Base-by-base conservation (phyloP, 64 coral and sea anemone species). In the Acropora tenuis region DNA sequence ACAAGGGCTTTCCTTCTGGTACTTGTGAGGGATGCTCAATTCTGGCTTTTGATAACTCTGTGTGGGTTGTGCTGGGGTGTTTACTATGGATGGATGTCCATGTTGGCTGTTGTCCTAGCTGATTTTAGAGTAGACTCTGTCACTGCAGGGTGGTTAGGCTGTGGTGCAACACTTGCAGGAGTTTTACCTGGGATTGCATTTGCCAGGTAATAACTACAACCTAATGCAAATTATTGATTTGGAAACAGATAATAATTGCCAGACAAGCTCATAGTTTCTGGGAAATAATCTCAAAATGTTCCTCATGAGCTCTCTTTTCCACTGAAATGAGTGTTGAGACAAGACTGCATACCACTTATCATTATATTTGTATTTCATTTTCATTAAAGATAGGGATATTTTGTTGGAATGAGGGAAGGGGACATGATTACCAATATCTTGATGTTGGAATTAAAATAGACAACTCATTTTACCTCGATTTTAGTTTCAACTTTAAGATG, bases 81-180 rank as follows among this genome's bases (percentile, higher is more conserved):
- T 13, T 90, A 88, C 40, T 94, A 87, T 61, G 92, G 95, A 4
- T 97, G 95, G 95, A 50, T 97, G 58, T 88, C 88, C 41, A 73
- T 97, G 41, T 79, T 97, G 3, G 87, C 83, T 16, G 44, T 97
- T 1, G 80, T 92, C 50, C 50, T 97, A 41, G 80, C 86, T 5
- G 81, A 88, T 8, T 97, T 94, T 97, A 69, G 42, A 8, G 78
- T 97, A 7, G 88, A 84, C n/a, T 43, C 90, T 15, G 8, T 30
- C 1, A 87, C 82, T 44, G 95, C 95, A 78, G 88, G 95, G 13
- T 97, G 95, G 95, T 71, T 97, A n/a, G 95, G 95, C 8, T 90
- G 82, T 81, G 11, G 76, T 52, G 84, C 88, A 30, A 91, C 95
- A 42, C 20, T 91, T 1, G 83, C 95, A 40, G 95, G 95, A 1